Base-by-base conservation (phyloP, 1,140 invertebrate genomes). In the Paramacrobiotus metropolitanus region DNA sequence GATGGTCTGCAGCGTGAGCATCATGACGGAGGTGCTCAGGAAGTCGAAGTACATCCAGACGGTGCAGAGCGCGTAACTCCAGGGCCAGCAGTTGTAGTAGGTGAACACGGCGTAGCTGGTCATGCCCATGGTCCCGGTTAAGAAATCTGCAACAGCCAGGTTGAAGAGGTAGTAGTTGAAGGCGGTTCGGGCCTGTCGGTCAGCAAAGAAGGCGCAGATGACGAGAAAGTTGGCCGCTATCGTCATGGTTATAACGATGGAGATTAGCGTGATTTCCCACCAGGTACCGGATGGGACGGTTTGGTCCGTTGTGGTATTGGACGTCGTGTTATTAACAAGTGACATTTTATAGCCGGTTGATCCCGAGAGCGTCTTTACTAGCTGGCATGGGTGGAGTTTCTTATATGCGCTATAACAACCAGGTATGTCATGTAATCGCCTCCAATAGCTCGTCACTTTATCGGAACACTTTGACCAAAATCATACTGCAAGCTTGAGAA, bases 61-160 rank as follows among this genome's bases (percentile, higher is more conserved):
- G 15, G 48, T 20, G 48, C 48, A 55, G 24, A 20, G n/a, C 34
- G 9, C n/a, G 34, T 62, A 29, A 29, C 31, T 15, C 29, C 61
- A 44, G 18, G 64, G 64, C 64, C 64, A 65, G 44, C 62, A 59
- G 1, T 62, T 60, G 45, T 60, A 64, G 1, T 65, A 30, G 24
- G 62, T 65, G 59, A 63, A 65, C 9, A 65, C 34, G 18, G 59
- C 62, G n/a, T 48, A 60, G 21, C 60, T 48, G 1, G 64, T 59
- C 66, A 66, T 66, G 31, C 64, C 66, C 9, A 67, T 20, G 21
- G 66, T n/a, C 20, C 66, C 66, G 48, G 66, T 63, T 2, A 61
- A 18, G 3, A 67, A 30, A 21, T 66, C 66, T 18, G 66, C 66
- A 21, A 65, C 30, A n/a, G 66, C 65, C 29, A 67, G 34, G 34